Percentiles rank a stretch among this genome's conserved stretches.
These are phyloP conservation scores for Bostrychus sinensis DNA, from an alignment of 2,113 vertebrate genomes.

Conservation along the genomic window DNA sequence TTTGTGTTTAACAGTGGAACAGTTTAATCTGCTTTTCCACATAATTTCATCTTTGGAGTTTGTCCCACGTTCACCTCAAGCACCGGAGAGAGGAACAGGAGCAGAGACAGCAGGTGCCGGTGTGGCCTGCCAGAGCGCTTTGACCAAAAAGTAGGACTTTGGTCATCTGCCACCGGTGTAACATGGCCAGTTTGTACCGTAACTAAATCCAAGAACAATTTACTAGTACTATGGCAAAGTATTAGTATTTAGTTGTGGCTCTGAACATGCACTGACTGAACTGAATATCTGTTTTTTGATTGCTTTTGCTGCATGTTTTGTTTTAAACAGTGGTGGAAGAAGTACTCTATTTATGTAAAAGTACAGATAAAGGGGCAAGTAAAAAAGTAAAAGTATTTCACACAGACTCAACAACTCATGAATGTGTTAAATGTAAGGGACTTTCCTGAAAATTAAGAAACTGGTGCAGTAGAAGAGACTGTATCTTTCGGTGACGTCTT, in stretches of 20 bases:
- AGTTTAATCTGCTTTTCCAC: slow-evolving; percentile 70
- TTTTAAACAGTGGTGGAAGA: too few species aligned
- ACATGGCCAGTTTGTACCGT: slow-evolving; percentile 30
- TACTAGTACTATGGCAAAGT: not conserved
- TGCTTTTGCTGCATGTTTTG: too few species aligned
- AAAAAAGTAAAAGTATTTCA: too few species aligned
- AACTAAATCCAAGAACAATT: slow-evolving; percentile 16
- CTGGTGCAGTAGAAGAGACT: too few species aligned
- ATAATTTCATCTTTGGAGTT: slow-evolving; percentile 64
- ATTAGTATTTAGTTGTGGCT: not conserved
- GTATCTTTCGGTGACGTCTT: too few species aligned
- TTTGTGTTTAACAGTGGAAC: slow-evolving; percentile 37
- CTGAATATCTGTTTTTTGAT: not conserved
- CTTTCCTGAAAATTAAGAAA: too few species aligned
- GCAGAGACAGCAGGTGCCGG: slow-evolving; percentile 47
- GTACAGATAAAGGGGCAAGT: too few species aligned
- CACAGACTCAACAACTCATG: too few species aligned
- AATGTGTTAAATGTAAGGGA: too few species aligned
- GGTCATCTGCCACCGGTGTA: slow-evolving; percentile 41
- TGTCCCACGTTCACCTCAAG: slow-evolving; percentile 62
- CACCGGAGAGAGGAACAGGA: slow-evolving; percentile 50
- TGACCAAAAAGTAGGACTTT: slow-evolving; percentile 42
- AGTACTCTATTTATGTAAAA: too few species aligned
- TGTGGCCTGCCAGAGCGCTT: slow-evolving; percentile 44
- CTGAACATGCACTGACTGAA: not conserved